Evolutionary conservation across 2,113 vertebrate genomes (phyloP), one percentile per base, ranked within the genome.

Genomic region (Festucalex cinctus): DNA sequence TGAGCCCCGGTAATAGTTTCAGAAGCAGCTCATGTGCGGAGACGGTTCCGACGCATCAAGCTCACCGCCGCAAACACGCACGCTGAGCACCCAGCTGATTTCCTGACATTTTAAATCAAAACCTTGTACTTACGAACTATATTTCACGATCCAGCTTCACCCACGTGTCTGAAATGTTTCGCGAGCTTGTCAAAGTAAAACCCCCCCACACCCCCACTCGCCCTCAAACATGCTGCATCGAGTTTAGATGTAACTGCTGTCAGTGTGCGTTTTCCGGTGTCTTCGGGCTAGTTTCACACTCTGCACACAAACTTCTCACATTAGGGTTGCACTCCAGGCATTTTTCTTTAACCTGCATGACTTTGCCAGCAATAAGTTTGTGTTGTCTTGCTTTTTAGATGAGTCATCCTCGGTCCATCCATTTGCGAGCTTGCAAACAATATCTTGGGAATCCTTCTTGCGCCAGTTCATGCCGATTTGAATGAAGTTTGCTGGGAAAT

Each of bases 171-270:
- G 39, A 78, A 75, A 74, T 65, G 76, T 70, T 81, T 65, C 62
- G 63, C 54, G 65, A 83, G 82, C 80, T 81, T 83, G 83, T 85
- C 64, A 74, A 84, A 83, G 77, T 80, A 62, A 32, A 32, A 2
- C 2, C 28, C 28, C 28, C 28, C 28, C 28, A 2, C 13, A 0
- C 39, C 39, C 39, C 39, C 39, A 9, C 12, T 10, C 39, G 9
- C 39, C 87, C 85, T 14, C n/a, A 82, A 87, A 88, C 75, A 88
- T 89, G 83, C 85, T 87, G 88, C 84, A 85, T 80, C 90, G 88
- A 81, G 77, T 88, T 87, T 87, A 71, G 78, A 85, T 86, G 70
- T 84, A 78, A 84, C 73, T 78, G 80, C 69, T 85, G 74, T 83
- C 70, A 73, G 6, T 70, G 66, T 75, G 49, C 62, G 68, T 85